These are phyloP conservation scores for Oreotrochilus melanogaster DNA, from an alignment of 2,113 vertebrate genomes.

Conservation along the genomic window DNA sequence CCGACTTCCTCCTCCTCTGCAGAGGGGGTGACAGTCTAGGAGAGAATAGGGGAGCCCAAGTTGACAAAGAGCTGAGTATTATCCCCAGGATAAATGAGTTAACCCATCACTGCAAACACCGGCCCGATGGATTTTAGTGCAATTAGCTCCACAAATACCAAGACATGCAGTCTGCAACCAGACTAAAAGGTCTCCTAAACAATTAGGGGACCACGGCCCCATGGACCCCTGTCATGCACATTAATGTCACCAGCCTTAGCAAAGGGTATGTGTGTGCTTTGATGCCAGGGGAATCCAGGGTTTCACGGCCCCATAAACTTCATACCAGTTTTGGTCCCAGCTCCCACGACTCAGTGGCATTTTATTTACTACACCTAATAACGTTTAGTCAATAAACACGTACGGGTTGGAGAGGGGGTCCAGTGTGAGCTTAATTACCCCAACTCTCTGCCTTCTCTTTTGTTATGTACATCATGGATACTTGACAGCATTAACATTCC, in stretches of 20 bases:
- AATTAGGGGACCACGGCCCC: conserved; percentile 77
- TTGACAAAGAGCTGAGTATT: conserved; percentile 66
- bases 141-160: conserved; percentile 82
- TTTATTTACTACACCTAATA: conserved; percentile 77
- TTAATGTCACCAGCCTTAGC: conserved; percentile 77
- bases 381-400: conserved; percentile 74
- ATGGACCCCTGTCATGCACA: conserved; percentile 83
- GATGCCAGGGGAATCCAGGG: conserved; percentile 74
- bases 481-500: conserved; percentile 86
- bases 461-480: conserved; percentile 76
- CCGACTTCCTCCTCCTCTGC: background rate
- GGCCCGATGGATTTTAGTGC: conserved; percentile 64
- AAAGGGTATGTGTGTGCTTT: conserved; percentile 75
- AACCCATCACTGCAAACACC: conserved; percentile 60
- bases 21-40: background rate
- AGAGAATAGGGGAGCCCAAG: background rate
- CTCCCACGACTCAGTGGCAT: conserved; percentile 61
- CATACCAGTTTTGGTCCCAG: conserved; percentile 14
- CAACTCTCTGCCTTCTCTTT: conserved; percentile 70
- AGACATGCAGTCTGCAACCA: conserved; percentile 78
- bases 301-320: conserved; percentile 58
- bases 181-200: conserved; percentile 83
- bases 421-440: conserved; percentile 76
- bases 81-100: conserved; percentile 69
- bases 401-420: conserved; percentile 58